These are phyloP conservation scores for Geotrupes spiniger DNA, from an alignment of 2,888 invertebrate genomes.

Conservation along the genomic window DNA sequence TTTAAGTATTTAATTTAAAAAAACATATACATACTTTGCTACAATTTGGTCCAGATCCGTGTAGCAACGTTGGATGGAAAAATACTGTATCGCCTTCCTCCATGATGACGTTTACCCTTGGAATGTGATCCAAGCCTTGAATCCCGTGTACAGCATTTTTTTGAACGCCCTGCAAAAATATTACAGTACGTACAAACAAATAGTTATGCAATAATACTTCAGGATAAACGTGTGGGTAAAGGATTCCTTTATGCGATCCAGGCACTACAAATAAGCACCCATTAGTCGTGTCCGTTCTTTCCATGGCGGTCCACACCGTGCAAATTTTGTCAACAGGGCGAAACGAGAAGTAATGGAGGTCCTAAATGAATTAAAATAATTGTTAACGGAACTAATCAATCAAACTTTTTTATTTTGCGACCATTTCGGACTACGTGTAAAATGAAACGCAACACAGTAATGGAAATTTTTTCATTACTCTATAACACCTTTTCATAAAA, in stretches of 20 bases:
- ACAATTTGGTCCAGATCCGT: conserved; percentile 79
- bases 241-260: conserved; percentile 62
- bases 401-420: no score
- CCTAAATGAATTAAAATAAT: no score
- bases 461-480: conserved; percentile 20
- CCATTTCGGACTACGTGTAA: no score
- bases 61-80: conserved; percentile 81
- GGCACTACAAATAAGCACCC: conserved; percentile 84
- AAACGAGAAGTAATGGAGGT: conserved; percentile 85
- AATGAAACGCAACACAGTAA: no score
- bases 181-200: no score
- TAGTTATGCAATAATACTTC: conserved; percentile 46
- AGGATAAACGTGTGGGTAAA: conserved; percentile 71
- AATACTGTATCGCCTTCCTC: conserved; percentile 83
- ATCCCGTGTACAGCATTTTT: no score
- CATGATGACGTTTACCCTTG: conserved; percentile 69
- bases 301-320: conserved; percentile 89
- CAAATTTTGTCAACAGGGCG: conserved; percentile 76
- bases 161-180: no score
- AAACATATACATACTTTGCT: no score
- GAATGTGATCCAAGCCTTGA: no score
- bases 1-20: no score
- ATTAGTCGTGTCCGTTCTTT: conserved; percentile 68
- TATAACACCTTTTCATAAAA: no score
- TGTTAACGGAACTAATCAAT: no score